These are phyloP conservation scores for Neotoma lepida DNA, from an alignment of 2,113 vertebrate species.

Conservation along the genomic window DNA sequence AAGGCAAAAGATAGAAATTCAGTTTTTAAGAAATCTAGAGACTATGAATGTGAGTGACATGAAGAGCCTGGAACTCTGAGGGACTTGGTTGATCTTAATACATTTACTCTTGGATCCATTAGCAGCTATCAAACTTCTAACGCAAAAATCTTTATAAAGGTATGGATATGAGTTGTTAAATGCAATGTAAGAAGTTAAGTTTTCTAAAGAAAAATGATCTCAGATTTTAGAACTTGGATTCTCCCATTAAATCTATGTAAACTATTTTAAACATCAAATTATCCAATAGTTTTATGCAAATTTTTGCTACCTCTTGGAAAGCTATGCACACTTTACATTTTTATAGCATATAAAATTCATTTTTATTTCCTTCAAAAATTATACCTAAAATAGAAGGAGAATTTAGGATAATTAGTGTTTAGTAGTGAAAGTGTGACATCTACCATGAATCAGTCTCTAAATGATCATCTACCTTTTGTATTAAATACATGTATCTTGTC, in stretches of 20 bases:
- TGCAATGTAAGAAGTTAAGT: neutral
- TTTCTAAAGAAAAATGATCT: conserved; percentile 59
- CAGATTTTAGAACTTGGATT: conserved; percentile 10
- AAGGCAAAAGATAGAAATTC: conserved; percentile 34
- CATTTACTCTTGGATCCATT: conserved; percentile 32
- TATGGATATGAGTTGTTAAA: neutral
- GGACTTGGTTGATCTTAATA: conserved; percentile 28
- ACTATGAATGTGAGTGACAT: neutral
- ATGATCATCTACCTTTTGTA: conserved; percentile 3
- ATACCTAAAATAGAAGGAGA: conserved; percentile 31
- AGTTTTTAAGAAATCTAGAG: conserved; percentile 61
- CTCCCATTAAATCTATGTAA: conserved; percentile 45
- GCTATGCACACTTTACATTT: conserved; percentile 7
- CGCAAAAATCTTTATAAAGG: conserved; percentile 33
- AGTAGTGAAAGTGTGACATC: neutral
- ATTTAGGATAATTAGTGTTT: conserved; percentile 17
- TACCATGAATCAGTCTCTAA: conserved; percentile 25
- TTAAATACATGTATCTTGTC: conserved; percentile 11
- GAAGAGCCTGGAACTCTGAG: conserved; percentile 35
- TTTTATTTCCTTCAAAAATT: conserved; percentile 63
- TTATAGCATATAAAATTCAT: conserved; percentile 41
- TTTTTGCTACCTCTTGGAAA: conserved; percentile 40
- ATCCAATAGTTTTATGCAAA: conserved; percentile 45
- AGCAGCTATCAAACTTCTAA: conserved; percentile 5
- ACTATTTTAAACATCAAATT: conserved; percentile 48